Conservation (phyloP, 2,888 invertebrate genomes). For the Ormyrus rosae region DNA sequence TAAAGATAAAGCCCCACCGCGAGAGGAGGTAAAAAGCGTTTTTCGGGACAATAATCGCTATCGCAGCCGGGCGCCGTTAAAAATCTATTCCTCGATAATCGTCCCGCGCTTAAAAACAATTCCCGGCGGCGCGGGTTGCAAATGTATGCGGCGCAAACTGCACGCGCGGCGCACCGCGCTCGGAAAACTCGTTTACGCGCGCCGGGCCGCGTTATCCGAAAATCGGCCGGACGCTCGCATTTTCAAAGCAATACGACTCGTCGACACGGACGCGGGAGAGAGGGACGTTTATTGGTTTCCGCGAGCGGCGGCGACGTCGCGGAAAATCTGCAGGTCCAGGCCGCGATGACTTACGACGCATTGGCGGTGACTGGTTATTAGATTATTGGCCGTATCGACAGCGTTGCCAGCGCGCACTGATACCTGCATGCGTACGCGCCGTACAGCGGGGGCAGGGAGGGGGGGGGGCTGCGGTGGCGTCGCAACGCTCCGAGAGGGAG, state of each 20-base stretch:
- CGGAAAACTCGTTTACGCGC: too few species aligned
- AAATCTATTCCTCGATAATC: too few species aligned
- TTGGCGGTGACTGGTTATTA: slow-evolving; percentile 75
- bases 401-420: slow-evolving; percentile 60
- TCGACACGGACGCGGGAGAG: not conserved
- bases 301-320: slow-evolving; percentile 55
- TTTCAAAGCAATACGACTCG: slow-evolving; percentile 21
- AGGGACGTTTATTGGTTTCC: slow-evolving; percentile 38
- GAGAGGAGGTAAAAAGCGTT: too few species aligned
- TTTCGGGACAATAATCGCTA: too few species aligned
- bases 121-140: too few species aligned
- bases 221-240: not conserved
- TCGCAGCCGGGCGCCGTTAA: too few species aligned
- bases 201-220: too few species aligned
- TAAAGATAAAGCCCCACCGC: slow-evolving; percentile 7
- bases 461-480: slow-evolving; percentile 12
- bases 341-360: slow-evolving; percentile 70
- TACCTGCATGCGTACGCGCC: slow-evolving; percentile 49
- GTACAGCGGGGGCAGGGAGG: not conserved
- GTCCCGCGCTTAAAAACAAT: too few species aligned
- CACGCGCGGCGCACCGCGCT: too few species aligned
- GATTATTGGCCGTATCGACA: slow-evolving; percentile 73
- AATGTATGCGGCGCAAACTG: too few species aligned
- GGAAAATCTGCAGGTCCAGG: slow-evolving; percentile 67
- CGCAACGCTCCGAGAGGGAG: slow-evolving; percentile 20